Evolutionary conservation across 2,888 invertebrate genomes (phyloP), one percentile per base, ranked within the genome.

Genomic region (Agonopterix heracliana): DNA sequence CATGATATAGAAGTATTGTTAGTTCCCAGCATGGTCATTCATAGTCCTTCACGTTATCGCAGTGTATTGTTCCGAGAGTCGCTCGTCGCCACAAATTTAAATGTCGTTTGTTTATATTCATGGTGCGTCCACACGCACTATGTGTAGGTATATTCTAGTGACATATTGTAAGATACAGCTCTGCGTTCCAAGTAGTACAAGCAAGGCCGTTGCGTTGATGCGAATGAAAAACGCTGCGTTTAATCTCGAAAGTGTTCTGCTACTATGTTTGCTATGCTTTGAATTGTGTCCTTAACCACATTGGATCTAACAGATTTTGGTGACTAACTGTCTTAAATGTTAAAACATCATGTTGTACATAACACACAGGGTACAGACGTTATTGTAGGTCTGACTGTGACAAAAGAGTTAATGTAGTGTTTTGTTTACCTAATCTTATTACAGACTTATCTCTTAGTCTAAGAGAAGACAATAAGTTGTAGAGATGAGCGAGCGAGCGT

Each of bases 91-190:
- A 66, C 71, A 76, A 78, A 79, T 80, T 81, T 73, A 74, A 79
- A 79, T 81, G 69, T 55, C 62, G 68, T 71, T 78, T 75, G 73
- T 86, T 83, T 74, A 71, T 85, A 85, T 86, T 82, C 86, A 81
- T 68, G 67, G 66, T 56, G 61, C 77, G 75, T 78, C 61, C 67
- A 60, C 66, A 69, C 67, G 69, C 69, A 69, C 63, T 69, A 64
- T 66, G 68, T 73, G 64, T 71, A 71, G 70, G 65, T 66, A 48
- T 49, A 50, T 49, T 71, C 69, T 72, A 74, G 72, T 75, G 72
- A 78, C 74, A 76, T 71, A 71, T 72, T 68, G 70, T 70, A 56
- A 60, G 63, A 68, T 64, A 74, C 66, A 66, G 70, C 66, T 69
- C 60, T 71, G 74, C 76, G 71, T 75, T 71, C 63, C 63, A 71